Base-by-base conservation (phyloP, 2,797 vertebrate species). In the Nothura maculosa region DNA sequence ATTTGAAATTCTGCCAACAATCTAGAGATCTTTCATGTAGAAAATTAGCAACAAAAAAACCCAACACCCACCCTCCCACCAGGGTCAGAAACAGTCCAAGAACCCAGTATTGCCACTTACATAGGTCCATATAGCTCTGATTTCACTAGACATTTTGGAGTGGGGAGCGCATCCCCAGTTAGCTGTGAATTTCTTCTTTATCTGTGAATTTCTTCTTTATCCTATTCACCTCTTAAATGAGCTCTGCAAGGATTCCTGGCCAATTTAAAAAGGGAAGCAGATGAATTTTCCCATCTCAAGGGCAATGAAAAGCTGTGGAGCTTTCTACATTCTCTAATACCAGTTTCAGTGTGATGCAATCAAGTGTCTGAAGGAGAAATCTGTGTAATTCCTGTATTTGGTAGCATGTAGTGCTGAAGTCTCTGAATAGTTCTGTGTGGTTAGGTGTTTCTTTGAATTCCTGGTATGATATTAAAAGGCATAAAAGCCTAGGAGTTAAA, bases 121-220 rank as follows among this genome's bases (percentile, higher is more conserved):
- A 6, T 24, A 69, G n/a, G n/a, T 18, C 25, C 17, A 34, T 6
- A 24, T 5, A 32, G 30, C 20, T 70, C 40, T 89, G 68, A 67
- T 69, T 78, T 94, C 36, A 38, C 16, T 70, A 6, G 30, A 43
- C 9, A 66, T 62, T 67, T 15, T 62, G 7, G 9, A 69, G 24
- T 4, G 7, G 54, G 54, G 25, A 70, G 6, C 0, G 0, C 45
- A 42, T 72, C 32, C n/a, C 30, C 36, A 34, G 11, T 40, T 80
- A 68, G 27, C 22, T 85, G 48, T 74, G 72, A 62, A 72, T 66
- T 60, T 84, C 2, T 36, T 63, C 27, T 81, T 86, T 66, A 34
- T n/a, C 61, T 85, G 48, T 74, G 72, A 62, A 72, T 66, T 60
- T 84, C 2, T 36, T 63, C 27, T 81, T 86, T 66, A 34, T n/a